Percentiles rank a stretch among this genome's conserved stretches.
phyloP scores from a whole-genome alignment of 1,140 invertebrate genomes.

The Parasteatoda tepidariorum region DNA sequence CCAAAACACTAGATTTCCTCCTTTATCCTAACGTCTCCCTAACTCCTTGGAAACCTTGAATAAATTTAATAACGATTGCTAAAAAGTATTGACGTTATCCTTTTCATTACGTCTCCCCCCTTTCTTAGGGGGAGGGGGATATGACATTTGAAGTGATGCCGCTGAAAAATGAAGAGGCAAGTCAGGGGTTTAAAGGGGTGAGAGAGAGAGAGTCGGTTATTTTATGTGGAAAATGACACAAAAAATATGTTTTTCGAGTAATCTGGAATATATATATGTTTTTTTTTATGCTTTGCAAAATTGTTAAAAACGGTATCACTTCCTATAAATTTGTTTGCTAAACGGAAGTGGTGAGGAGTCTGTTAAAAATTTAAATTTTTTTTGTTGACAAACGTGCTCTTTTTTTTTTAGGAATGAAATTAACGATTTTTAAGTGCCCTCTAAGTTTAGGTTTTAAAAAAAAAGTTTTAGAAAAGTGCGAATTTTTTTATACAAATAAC shows the following conservation, averaged over 20 bases:
- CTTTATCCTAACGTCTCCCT: conserved; percentile 2
- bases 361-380: background rate
- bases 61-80: conserved; percentile 18
- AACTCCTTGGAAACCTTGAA: conserved; percentile 40
- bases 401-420: too few species aligned
- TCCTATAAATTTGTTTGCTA: background rate
- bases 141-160: conserved; percentile 41
- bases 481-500: too few species aligned
- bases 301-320: background rate
- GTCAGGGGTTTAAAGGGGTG: conserved; percentile 15
- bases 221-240: background rate
- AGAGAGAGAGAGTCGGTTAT: background rate
- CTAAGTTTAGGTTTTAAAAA: too few species aligned
- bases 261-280: background rate
- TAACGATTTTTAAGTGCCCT: too few species aligned
- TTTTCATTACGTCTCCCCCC: too few species aligned
- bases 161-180: background rate
- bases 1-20: conserved; percentile 58
- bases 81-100: background rate
- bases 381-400: too few species aligned
- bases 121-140: conserved; percentile 9
- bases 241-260: background rate
- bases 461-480: too few species aligned
- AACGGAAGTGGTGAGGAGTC: background rate
- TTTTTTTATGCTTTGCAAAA: background rate